Percentiles rank a stretch among this genome's conserved stretches.
Evolutionary conservation across 2,888 invertebrate species (phyloP).

Genomic region (Holacanthella duospinosa): DNA sequence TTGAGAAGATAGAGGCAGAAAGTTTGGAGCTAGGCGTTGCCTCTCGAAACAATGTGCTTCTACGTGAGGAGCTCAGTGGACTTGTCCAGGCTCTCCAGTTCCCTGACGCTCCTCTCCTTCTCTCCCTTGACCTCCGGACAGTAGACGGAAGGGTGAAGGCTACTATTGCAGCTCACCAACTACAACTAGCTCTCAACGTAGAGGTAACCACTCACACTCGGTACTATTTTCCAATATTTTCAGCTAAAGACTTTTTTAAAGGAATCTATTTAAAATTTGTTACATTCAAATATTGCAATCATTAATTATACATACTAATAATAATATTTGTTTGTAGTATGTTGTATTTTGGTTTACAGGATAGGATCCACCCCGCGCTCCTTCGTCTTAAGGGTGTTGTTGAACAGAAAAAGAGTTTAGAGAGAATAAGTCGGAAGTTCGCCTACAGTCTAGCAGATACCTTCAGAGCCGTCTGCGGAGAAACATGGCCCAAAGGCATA

Average conservation of each 20-base stretch:
- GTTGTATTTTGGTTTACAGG: constrained; percentile 38
- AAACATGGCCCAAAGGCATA: constrained; percentile 53
- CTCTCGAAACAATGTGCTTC: constrained; percentile 69
- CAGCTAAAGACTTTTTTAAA: constrained; percentile 49
- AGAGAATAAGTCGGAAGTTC: constrained; percentile 66
- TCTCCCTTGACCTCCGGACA: constrained; percentile 32
- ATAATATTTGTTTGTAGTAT: not conserved
- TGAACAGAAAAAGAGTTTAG: constrained; percentile 67
- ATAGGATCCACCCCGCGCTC: constrained; percentile 50
- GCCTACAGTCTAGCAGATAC: constrained; percentile 55
- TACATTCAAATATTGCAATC: constrained; percentile 63
- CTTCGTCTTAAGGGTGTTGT: constrained; percentile 62
- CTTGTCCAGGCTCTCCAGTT: constrained; percentile 42
- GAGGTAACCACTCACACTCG: too few species aligned
- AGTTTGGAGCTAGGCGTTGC: constrained; percentile 76
- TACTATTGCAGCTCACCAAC: constrained; percentile 27
- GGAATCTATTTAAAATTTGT: constrained; percentile 57
- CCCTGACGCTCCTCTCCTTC: constrained; percentile 28
- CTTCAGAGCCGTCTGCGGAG: constrained; percentile 73
- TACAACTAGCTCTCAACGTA: constrained; percentile 40
- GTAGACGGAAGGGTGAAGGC: constrained; percentile 33
- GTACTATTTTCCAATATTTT: too few species aligned
- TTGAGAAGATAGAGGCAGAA: constrained; percentile 84
- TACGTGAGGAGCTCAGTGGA: constrained; percentile 66
- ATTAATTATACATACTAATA: not conserved